Base-by-base conservation (phyloP, 2,888 invertebrate species). In the Euplagia quadripunctaria region DNA sequence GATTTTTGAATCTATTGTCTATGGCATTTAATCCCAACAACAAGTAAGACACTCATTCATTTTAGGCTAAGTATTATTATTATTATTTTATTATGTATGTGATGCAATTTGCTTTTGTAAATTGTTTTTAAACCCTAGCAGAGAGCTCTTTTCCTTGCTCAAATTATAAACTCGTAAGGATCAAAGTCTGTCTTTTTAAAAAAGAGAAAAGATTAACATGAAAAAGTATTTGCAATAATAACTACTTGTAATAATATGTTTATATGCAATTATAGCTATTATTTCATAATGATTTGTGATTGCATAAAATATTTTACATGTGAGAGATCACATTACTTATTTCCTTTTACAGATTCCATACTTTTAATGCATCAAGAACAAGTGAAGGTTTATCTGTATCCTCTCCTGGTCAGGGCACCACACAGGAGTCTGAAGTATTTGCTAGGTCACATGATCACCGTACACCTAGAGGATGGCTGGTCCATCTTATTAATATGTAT, bases 11-110 rank as follows among this genome's bases (percentile, higher is more conserved):
- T 93, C 96, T 99, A 85, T 96, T 99, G 83, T 98, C 99, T 77
- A 98, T 99, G 97, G 98, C 98, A 81, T 97, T 99, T 89, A 99
- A 99, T 96, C 99, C 99, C 73, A 98, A 97, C 91, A 99, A 98
- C 96, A 99, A 99, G 97, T 98, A 96, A 96, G 97, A 75, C 90
- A 46, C 43, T 46, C 6, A 70, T 58, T 69, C 17, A n/a, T 8
- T 66, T 76, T 20, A 58, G 9, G 58, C 12, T 58, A 20, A 58
- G 20, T 58, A 0, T 58, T n/a, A 55, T 61, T 58, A 11, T 12
- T 43, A 31, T 61, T 20, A 31, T 14, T 8, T 5, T 14, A 61
- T 14, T 14, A 12, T 12, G 20, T 12, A n/a, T n/a, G 55, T 55
- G 6, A 8, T 61, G 6, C 6, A 20, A 61, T 31, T 11, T 31